Evolutionary conservation across 1,140 invertebrate species (phyloP).

Genomic region (Drosophila virilis): DNA sequence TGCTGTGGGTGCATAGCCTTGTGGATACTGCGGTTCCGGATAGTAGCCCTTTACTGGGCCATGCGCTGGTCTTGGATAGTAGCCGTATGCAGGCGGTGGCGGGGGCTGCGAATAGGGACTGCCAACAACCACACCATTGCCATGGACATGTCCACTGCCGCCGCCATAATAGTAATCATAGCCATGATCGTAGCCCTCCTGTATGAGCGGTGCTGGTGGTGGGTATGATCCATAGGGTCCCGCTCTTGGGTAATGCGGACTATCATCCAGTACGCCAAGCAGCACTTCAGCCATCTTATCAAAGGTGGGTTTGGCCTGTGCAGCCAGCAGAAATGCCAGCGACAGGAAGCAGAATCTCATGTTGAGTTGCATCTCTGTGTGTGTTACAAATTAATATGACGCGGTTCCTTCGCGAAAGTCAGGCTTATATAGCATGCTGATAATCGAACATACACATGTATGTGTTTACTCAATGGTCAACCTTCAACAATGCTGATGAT

Average conservation of each 20-base stretch:
- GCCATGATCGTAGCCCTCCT: conserved; percentile 65
- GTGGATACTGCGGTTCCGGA: conserved; percentile 17
- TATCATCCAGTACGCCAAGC: conserved; percentile 44
- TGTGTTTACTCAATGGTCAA: conserved; percentile 5
- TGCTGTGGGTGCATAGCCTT: conserved; percentile 19
- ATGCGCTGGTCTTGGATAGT: conserved; percentile 38
- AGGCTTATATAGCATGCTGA: conserved; percentile 49
- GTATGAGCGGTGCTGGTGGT: conserved; percentile 40
- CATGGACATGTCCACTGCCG: conserved; percentile 43
- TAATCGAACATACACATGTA: conserved; percentile 13
- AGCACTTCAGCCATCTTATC: conserved; percentile 62
- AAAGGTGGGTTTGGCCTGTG: conserved; percentile 59
- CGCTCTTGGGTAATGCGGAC: conserved; percentile 13
- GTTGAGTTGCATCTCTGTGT: conserved; percentile 46
- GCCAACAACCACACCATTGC: conserved; percentile 4
- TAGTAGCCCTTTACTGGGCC: conserved; percentile 42
- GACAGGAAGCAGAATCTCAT: conserved; percentile 8
- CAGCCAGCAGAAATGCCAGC: conserved; percentile 15
- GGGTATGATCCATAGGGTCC: conserved; percentile 14
- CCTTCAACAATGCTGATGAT: conserved; percentile 27
- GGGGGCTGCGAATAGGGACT: conserved; percentile 18
- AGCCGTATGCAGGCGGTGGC: conserved; percentile 30
- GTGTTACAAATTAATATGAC: conserved; percentile 13
- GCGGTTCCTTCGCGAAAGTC: neutral
- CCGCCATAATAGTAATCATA: conserved; percentile 72